Base-by-base conservation (phyloP, 2,113 vertebrate genomes). In the Mastomys coucha region DNA sequence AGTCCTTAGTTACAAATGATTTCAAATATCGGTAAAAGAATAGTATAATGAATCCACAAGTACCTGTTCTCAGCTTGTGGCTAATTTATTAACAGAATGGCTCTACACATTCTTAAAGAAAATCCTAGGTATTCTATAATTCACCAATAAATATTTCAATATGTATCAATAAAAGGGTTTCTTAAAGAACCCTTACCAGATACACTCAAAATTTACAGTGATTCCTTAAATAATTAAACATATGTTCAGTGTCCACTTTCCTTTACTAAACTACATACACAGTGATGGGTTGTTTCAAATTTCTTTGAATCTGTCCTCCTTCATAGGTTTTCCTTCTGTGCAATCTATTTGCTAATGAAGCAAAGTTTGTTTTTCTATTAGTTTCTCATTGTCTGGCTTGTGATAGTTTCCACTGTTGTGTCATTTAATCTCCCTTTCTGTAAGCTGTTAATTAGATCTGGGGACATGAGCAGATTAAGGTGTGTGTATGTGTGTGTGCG, bases 171-270 rank as follows among this genome's bases (percentile, higher is more conserved):
- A 82, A 96, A 95, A 94, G 14, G 5, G 16, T 72, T 12, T 53
- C 39, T 95, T 82, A 69, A 92, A 80, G 92, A 91, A 51, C 9
- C 26, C 56, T 92, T 73, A 60, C 53, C 13, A 45, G 11, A 88
- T 42, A 3, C 60, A 84, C 17, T 78, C 24, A 73, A 33, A 93
- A n/a, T 93, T 20, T 87, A 33, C 51, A 39, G 39, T 26, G 65
- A 1, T 63, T 87, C 39, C 86, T 96, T 89, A 91, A 94, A 51
- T 82, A 81, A 92, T 96, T 95, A 90, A 91, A 78, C 81, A 81
- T 73, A 3, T 51, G 13, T 6, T 90, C 53, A 51, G 1, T 89
- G 36, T 89, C 91, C 1, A 72, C 86, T 94, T 96, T 88, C n/a
- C 69, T 77, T 28, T 86, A 91, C 63, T 56, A 72, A 72, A 42